These are phyloP conservation scores for Cistogaster globosa DNA, from an alignment of 2,888 invertebrate genomes.

Conservation along the genomic window DNA sequence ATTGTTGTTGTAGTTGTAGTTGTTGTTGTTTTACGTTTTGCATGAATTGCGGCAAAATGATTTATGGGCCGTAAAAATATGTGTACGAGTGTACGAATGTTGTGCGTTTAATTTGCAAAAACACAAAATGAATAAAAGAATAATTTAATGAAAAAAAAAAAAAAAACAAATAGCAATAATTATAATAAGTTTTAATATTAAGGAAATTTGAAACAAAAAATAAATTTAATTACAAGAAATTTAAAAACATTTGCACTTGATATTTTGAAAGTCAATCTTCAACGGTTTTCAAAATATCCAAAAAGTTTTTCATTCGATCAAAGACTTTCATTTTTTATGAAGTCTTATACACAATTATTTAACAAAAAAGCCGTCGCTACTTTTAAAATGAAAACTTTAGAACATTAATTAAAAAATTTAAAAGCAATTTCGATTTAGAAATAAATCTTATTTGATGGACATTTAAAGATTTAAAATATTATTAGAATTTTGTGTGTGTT, in stretches of 20 bases:
- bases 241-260: slow-evolving; percentile 34
- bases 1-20: slow-evolving; percentile 62
- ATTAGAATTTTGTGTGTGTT: too few relatives aligned
- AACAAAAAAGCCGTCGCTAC: too few relatives aligned
- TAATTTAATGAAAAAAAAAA: neutral
- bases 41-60: slow-evolving; percentile 81
- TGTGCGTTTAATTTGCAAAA: slow-evolving; percentile 49
- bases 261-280: slow-evolving; percentile 3
- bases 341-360: too few relatives aligned
- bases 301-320: neutral
- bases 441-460: too few relatives aligned
- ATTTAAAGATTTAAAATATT: too few relatives aligned
- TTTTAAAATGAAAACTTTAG: too few relatives aligned
- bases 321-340: too few relatives aligned
- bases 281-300: too few relatives aligned
- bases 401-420: too few relatives aligned
- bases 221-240: slow-evolving; percentile 34
- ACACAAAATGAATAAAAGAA: neutral
- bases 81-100: slow-evolving; percentile 49
- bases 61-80: slow-evolving; percentile 80
- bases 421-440: too few relatives aligned
- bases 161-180: slow-evolving; percentile 1
- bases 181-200: slow-evolving; percentile 2
- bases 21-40: slow-evolving; percentile 65
- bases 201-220: slow-evolving; percentile 14